A percentile compares a stretch with the other conserved stretches of the same genome.
Evolutionary conservation across 2,113 vertebrate genomes (phyloP).

Genomic region (Larimichthys crocea): DNA sequence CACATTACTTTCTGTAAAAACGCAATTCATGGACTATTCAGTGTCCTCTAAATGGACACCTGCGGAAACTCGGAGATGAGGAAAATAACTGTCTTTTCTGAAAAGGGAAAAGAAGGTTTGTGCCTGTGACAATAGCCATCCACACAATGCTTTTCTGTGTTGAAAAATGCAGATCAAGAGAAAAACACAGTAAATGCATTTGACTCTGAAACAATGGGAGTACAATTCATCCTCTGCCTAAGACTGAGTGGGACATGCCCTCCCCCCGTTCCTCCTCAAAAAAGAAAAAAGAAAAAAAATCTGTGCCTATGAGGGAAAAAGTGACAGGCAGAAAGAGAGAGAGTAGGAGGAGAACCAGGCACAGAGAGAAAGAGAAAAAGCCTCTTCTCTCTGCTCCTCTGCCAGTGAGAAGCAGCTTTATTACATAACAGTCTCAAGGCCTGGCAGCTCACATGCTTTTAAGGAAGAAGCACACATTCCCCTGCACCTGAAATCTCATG

Average conservation of each 20-base stretch:
- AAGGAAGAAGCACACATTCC: slow-evolving; percentile 76
- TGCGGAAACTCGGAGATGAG: neutral
- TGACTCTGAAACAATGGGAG: slow-evolving; percentile 34
- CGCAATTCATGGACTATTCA: slow-evolving; percentile 7
- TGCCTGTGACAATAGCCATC: neutral
- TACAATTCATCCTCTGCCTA: slow-evolving; percentile 28
- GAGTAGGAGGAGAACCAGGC: slow-evolving; percentile 28
- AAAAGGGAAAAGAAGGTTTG: slow-evolving; percentile 15
- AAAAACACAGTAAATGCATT: slow-evolving; percentile 27
- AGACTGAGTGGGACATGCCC: slow-evolving; percentile 35
- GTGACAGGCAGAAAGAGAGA: slow-evolving; percentile 42
- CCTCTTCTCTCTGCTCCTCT: slow-evolving; percentile 54
- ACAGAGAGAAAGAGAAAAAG: slow-evolving; percentile 57
- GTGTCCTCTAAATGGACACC: neutral
- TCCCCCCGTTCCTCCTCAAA: neutral
- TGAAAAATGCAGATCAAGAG: slow-evolving; percentile 13
- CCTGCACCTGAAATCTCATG: slow-evolving; percentile 70
- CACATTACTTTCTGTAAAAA: neutral
- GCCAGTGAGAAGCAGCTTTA: slow-evolving; percentile 66
- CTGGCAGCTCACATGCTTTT: slow-evolving; percentile 79
- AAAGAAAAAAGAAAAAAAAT: neutral
- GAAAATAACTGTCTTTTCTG: neutral
- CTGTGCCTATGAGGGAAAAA: slow-evolving; percentile 27
- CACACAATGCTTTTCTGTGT: slow-evolving; percentile 26
- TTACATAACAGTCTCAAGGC: slow-evolving; percentile 76